A percentile compares a stretch with the other conserved stretches of the same genome.
Conservation (phyloP, 2,888 invertebrate genomes). For the Steromphala cineraria region DNA sequence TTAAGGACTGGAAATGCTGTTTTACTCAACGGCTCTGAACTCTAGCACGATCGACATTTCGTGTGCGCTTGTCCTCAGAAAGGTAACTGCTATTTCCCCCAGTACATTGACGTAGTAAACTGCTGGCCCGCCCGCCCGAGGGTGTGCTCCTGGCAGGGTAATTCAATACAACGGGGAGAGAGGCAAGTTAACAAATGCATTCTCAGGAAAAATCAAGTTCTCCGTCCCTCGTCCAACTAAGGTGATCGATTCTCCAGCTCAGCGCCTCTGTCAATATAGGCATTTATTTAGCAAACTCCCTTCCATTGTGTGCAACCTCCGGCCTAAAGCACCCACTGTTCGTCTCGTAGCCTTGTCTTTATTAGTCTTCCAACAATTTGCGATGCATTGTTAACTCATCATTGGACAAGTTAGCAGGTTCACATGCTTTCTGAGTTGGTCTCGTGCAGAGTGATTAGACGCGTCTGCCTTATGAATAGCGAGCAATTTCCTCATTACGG, state of each 20-base stretch:
- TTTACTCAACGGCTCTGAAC: too few relatives aligned
- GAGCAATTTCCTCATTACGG: neutral
- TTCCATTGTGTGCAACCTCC: neutral
- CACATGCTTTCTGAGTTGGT: neutral
- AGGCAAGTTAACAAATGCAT: slow-evolving; percentile 3
- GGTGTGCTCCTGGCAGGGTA: neutral
- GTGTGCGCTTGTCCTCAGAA: too few relatives aligned
- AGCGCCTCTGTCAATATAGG: neutral
- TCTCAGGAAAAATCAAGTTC: slow-evolving; percentile 7
- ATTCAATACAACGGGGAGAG: neutral
- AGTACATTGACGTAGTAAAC: neutral
- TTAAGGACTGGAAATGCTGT: too few relatives aligned
- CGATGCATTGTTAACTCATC: slow-evolving; percentile 11
- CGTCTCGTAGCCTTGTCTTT: neutral
- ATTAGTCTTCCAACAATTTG: neutral
- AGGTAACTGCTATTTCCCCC: neutral
- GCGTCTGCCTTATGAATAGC: neutral
- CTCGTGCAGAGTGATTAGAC: neutral
- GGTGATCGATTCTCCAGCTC: neutral
- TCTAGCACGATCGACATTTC: too few relatives aligned
- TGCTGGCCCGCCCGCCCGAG: neutral
- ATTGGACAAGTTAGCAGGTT: neutral
- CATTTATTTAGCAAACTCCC: neutral
- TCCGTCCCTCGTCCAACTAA: neutral
- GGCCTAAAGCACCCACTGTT: neutral